Evolutionary conservation across 2,797 vertebrate species (phyloP).

Genomic region (Sebastes cheni): DNA sequence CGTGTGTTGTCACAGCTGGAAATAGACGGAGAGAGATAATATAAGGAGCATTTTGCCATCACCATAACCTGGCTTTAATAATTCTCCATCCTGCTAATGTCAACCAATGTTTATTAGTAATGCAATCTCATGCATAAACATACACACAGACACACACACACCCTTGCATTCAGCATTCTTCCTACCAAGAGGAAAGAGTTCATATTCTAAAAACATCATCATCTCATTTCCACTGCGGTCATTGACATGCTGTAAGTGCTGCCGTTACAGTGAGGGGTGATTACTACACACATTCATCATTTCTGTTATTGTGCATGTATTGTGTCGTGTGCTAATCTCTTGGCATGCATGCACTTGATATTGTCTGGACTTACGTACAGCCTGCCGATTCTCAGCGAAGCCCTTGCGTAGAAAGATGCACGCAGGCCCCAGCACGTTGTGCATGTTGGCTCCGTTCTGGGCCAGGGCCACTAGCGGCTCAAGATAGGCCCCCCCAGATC

Average conservation of each 20-base stretch:
- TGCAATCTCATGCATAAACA: constrained; percentile 10
- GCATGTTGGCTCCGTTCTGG: constrained; percentile 95
- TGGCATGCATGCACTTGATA: constrained; percentile 67
- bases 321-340: constrained; percentile 40
- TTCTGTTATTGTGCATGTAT: constrained; percentile 22
- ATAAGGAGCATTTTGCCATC: constrained; percentile 1
- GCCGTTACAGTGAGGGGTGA: constrained; percentile 3
- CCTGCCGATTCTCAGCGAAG: constrained; percentile 97
- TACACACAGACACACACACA: constrained; percentile 14
- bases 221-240: not conserved
- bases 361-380: constrained; percentile 97
- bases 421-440: constrained; percentile 97
- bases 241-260: constrained; percentile 22
- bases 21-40: constrained; percentile 4
- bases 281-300: constrained; percentile 24
- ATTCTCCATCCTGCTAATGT: not conserved
- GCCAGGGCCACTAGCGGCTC: constrained; percentile 91
- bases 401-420: constrained; percentile 99
- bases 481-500: constrained; percentile 84
- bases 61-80: not conserved
- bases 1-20: constrained; percentile 1
- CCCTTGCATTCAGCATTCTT: not conserved
- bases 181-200: constrained; percentile 2
- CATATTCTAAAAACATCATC: not conserved
- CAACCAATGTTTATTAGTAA: constrained; percentile 9